Evolutionary conservation across 2,888 invertebrate genomes (phyloP).

Genomic region (Luperina nickerlii): DNA sequence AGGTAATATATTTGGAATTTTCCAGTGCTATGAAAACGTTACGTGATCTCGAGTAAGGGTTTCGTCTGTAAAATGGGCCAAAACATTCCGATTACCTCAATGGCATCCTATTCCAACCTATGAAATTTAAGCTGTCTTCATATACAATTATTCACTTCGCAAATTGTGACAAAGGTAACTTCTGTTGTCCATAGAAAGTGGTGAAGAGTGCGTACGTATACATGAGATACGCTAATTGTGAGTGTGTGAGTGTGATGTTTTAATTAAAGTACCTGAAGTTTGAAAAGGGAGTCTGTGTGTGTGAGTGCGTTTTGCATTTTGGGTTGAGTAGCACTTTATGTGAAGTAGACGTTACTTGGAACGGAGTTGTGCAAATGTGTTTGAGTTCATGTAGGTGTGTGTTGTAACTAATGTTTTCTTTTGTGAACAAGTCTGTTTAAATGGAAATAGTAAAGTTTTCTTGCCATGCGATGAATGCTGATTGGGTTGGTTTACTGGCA

Average conservation of each 20-base stretch:
- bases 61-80: constrained; percentile 73
- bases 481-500: not conserved
- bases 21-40: constrained; percentile 84
- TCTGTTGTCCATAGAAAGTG: constrained; percentile 57
- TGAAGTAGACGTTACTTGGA: constrained; percentile 35
- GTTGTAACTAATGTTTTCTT: constrained; percentile 30
- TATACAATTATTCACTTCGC: constrained; percentile 48
- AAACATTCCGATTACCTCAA: constrained; percentile 75
- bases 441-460: constrained; percentile 27
- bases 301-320: constrained; percentile 54
- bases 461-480: constrained; percentile 10
- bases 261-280: constrained; percentile 59
- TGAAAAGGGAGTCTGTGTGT: constrained; percentile 32
- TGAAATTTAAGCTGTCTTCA: constrained; percentile 65
- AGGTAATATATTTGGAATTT: constrained; percentile 83
- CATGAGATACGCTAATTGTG: constrained; percentile 31
- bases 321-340: constrained; percentile 48
- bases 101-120: constrained; percentile 62
- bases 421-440: constrained; percentile 21
- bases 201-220: constrained; percentile 42
- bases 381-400: constrained; percentile 31
- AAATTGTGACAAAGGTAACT: constrained; percentile 62
- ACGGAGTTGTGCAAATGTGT: constrained; percentile 49
- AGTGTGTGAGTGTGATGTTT: constrained; percentile 40
- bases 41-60: constrained; percentile 80